Evolutionary conservation across 2,113 vertebrate species (phyloP).

Genomic region (Bostrychus sinensis): DNA sequence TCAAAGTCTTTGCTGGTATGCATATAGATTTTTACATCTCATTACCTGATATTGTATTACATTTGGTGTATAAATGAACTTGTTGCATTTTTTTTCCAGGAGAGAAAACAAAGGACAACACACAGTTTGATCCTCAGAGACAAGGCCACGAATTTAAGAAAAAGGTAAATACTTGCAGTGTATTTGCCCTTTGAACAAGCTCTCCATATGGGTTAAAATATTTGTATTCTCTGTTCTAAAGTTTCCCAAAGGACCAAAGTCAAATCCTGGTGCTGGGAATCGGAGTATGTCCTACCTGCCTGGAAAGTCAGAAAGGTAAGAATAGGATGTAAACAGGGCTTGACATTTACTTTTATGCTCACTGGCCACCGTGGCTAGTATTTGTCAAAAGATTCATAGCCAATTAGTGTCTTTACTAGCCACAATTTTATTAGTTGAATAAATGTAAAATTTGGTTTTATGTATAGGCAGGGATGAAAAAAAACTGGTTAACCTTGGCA

Average conservation of each 20-base stretch:
- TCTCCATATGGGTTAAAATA: neutral
- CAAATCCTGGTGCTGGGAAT: constrained; percentile 77
- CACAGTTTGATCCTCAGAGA: constrained; percentile 90
- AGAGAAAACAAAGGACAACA: constrained; percentile 78
- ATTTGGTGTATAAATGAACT: neutral
- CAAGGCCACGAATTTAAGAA: constrained; percentile 65
- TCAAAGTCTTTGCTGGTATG: constrained; percentile 91
- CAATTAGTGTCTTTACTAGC: too few relatives aligned
- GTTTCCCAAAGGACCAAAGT: constrained; percentile 83
- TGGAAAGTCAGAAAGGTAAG: constrained; percentile 87
- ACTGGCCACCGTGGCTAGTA: too few relatives aligned
- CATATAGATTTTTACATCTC: neutral
- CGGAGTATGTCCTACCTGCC: constrained; percentile 89
- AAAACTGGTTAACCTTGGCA: too few relatives aligned
- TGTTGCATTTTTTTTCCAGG: constrained; percentile 28
- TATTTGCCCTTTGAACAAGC: neutral
- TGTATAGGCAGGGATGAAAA: too few relatives aligned
- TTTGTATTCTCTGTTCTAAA: constrained; percentile 58
- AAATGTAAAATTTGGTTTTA: too few relatives aligned
- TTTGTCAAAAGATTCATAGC: too few relatives aligned
- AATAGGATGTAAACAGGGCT: too few relatives aligned
- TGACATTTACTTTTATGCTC: too few relatives aligned
- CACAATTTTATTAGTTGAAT: too few relatives aligned
- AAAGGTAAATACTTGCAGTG: constrained; percentile 66
- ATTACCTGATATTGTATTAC: neutral